Conservation (phyloP, 2,888 invertebrate genomes). For the Drosophila percnosoma region DNA sequence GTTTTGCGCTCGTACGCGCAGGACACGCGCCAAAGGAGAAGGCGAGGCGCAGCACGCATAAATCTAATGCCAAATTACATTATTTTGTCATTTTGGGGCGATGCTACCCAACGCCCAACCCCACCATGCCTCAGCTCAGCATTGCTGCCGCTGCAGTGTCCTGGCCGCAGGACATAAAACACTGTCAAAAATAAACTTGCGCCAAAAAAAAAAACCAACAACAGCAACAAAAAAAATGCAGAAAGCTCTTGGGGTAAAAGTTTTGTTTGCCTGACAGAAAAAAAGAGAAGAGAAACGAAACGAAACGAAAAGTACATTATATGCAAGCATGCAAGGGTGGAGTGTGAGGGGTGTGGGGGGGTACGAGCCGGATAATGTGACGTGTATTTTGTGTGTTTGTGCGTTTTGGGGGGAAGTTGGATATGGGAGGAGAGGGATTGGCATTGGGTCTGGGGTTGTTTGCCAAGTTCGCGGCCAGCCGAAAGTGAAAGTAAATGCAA, state of each 20-base stretch:
- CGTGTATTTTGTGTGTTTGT: slow-evolving; percentile 4
- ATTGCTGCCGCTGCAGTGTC: slow-evolving; percentile 63
- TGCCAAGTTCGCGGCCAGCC: slow-evolving; percentile 60
- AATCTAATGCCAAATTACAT: slow-evolving; percentile 76
- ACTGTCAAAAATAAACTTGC: slow-evolving; percentile 77
- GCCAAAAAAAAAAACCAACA: slow-evolving; percentile 14
- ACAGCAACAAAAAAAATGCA: slow-evolving; percentile 63
- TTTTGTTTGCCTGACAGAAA: slow-evolving; percentile 45
- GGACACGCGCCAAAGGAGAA: slow-evolving; percentile 45
- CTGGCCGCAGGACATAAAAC: slow-evolving; percentile 73
- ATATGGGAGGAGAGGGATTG: not conserved
- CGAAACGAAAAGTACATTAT: slow-evolving; percentile 71
- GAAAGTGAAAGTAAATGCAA: slow-evolving; percentile 80
- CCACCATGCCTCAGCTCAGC: not conserved
- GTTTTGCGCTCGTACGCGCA: slow-evolving; percentile 24
- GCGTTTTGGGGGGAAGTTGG: not conserved
- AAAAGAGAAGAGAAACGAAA: slow-evolving; percentile 3
- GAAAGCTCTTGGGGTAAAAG: slow-evolving; percentile 78
- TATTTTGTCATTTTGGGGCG: slow-evolving; percentile 75
- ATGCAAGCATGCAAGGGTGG: slow-evolving; percentile 63
- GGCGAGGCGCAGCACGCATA: slow-evolving; percentile 69
- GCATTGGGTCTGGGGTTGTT: slow-evolving; percentile 60
- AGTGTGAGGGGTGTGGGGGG: not conserved
- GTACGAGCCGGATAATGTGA: slow-evolving; percentile 1
- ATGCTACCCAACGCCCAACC: slow-evolving; percentile 1